Conservation (phyloP, 2,113 vertebrate species). For the Pseudois nayaur region DNA sequence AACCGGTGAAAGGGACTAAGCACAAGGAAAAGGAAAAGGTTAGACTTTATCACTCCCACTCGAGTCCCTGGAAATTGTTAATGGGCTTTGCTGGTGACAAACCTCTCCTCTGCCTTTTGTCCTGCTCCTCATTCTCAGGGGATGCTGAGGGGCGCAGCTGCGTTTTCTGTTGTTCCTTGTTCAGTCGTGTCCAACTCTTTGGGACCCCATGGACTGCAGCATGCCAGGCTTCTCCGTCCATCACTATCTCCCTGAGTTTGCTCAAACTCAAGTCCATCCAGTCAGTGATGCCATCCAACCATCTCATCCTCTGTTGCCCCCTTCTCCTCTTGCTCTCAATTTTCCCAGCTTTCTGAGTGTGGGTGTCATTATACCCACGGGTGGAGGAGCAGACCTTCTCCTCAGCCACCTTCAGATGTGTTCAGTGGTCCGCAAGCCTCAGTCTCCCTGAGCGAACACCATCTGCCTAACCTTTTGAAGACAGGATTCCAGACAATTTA, state of each 20-base stretch:
- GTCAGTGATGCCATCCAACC: neutral
- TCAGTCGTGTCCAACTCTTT: neutral
- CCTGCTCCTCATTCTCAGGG: neutral
- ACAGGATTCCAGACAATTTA: neutral
- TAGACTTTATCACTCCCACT: neutral
- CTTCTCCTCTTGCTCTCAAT: neutral
- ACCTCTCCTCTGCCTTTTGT: neutral
- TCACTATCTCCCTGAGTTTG: neutral
- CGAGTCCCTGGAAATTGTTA: neutral
- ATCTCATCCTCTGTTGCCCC: neutral
- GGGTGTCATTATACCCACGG: fast-evolving
- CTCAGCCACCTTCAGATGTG: neutral
- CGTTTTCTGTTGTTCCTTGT: neutral
- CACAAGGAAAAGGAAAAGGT: neutral
- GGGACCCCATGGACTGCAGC: neutral
- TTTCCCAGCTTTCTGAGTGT: neutral
- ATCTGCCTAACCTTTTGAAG: neutral
- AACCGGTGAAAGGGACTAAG: too few species aligned
- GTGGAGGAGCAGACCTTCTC: neutral
- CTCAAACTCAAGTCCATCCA: neutral
- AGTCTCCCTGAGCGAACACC: neutral
- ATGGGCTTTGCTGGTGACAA: neutral
- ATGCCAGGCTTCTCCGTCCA: neutral
- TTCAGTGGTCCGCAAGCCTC: neutral
- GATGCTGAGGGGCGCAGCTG: neutral